These are phyloP conservation scores for Osmoderma eremita DNA, from an alignment of 2,888 invertebrate species.

Conservation along the genomic window DNA sequence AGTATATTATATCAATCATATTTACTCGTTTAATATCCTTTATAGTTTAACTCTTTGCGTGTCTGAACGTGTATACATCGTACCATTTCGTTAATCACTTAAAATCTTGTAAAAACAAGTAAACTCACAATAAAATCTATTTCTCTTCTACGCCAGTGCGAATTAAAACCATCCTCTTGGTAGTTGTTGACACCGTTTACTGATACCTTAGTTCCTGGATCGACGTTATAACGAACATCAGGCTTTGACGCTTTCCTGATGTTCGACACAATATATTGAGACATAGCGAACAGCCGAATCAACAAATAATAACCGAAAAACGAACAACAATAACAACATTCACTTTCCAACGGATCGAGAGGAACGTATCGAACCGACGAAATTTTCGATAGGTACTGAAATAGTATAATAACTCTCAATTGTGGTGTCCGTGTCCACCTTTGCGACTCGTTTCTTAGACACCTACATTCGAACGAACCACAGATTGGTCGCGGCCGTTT, in stretches of 20 bases:
- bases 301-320: background rate
- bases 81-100: too few species aligned
- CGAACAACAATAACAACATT: slow-evolving; percentile 14
- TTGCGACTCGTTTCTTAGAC: slow-evolving; percentile 28
- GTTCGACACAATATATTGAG: slow-evolving; percentile 21
- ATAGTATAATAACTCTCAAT: slow-evolving; percentile 33
- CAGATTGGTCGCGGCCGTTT: slow-evolving; percentile 28
- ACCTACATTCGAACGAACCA: slow-evolving; percentile 31
- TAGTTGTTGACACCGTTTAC: slow-evolving; percentile 22
- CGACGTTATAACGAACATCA: background rate
- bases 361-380: slow-evolving; percentile 32
- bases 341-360: slow-evolving; percentile 3
- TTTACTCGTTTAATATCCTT: too few species aligned
- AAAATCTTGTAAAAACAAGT: too few species aligned
- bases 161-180: slow-evolving; percentile 6
- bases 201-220: slow-evolving; percentile 1
- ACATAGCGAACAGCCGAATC: background rate
- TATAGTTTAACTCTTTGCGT: too few species aligned
- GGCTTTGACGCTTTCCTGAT: slow-evolving; percentile 14
- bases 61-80: too few species aligned
- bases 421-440: slow-evolving; percentile 29
- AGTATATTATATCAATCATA: too few species aligned
- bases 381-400: slow-evolving; percentile 35
- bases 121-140: slow-evolving; percentile 27
- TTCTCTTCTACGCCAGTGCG: slow-evolving; percentile 24